Evolutionary conservation across 1,140 invertebrate species (phyloP), one percentile per base, ranked within the genome.

Genomic region (Carposina sasakii): DNA sequence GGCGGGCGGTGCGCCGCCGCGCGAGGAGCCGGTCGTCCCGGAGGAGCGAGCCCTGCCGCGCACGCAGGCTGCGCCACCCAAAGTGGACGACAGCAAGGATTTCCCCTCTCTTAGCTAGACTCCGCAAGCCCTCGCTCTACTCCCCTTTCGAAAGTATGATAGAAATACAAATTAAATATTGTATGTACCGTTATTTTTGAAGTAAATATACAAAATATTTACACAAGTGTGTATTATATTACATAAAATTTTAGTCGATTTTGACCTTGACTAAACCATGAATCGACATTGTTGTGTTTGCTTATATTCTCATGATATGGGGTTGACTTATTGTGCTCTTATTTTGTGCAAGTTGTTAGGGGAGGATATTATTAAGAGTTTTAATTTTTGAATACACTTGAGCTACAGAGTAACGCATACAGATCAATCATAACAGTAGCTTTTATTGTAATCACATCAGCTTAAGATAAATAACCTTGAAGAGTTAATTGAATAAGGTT

Each of bases 41-140:
- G 60, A 76, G 71, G 73, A 76, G 57, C 68, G 77, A 39, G 53
- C 66, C 16, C 52, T 37, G 12, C 59, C 62, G 24, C 63, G 71
- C 37, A 75, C 72, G 52, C 76, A 81, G 13, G 84, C 81, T 21
- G 85, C 90, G 54, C 95, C 95, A 70, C 96, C 96, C 16, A 96
- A 96, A 81, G 94, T 98, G 41, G 95, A 97, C 77, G 96, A 98
- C 86, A 96, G 96, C 87, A 92, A 93, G 72, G 96, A 97, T 86
- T 98, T 98, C 86, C 96, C 96, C 55, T 95, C 94, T 65, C 88
- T 97, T 73, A 92, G 93, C 77, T 94, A 92, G 89, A 79, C 65
- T 75, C 58, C 66, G 63, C 69, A 70, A 71, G 76, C 68, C 61
- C 57, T 62, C 23, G 62, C 60, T 77, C 71, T 74, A 67, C 70